A percentile compares a stretch with the other conserved stretches of the same genome.
Evolutionary conservation across 2,797 vertebrate species (phyloP).

Genomic region (Sebastes trivittatus): DNA sequence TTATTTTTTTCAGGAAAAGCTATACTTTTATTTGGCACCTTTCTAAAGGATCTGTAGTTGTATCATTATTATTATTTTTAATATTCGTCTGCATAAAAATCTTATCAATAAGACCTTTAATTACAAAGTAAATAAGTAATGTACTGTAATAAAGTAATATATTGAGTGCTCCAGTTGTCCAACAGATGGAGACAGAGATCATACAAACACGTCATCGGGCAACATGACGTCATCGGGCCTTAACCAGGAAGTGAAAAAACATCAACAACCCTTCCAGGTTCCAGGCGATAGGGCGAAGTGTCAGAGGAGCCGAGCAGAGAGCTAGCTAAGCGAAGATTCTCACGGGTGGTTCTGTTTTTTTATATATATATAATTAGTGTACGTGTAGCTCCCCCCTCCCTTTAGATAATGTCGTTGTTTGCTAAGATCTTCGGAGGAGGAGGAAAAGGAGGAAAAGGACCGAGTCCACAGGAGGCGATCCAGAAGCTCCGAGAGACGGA

Average conservation of each 20-base stretch:
- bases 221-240: slow-evolving; percentile 71
- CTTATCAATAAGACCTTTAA: no score
- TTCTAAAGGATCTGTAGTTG: no score
- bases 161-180: neutral
- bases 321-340: neutral
- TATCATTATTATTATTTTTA: no score
- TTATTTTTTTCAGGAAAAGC: no score
- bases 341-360: neutral
- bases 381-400: neutral
- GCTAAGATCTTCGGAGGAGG: slow-evolving; percentile 87
- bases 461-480: slow-evolving; percentile 94
- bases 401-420: slow-evolving; percentile 84
- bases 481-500: slow-evolving; percentile 96
- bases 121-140: no score
- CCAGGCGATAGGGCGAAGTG: slow-evolving; percentile 38
- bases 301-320: slow-evolving; percentile 35
- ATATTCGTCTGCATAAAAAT: no score
- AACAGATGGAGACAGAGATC: slow-evolving; percentile 31
- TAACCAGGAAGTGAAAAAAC: slow-evolving; percentile 75
- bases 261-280: slow-evolving; percentile 69
- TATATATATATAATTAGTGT: neutral
- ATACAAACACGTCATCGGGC: neutral
- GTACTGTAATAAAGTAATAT: neutral
- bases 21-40: no score
- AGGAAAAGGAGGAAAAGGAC: slow-evolving; percentile 88